Evolutionary conservation across 2,113 vertebrate species (phyloP).

Genomic region (Vicugna pacos): DNA sequence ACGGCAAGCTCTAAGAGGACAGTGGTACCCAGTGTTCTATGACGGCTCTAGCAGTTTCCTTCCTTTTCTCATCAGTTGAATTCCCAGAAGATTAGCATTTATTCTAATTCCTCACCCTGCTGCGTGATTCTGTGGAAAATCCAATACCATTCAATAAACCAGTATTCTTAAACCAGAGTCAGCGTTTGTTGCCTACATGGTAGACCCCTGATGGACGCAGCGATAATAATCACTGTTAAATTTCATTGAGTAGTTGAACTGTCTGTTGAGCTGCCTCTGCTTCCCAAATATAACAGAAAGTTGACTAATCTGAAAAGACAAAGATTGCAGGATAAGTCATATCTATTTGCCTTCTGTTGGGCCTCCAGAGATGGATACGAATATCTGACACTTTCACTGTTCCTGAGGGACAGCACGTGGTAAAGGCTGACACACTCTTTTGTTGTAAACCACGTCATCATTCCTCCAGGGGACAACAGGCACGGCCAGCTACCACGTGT

Average conservation of each 20-base stretch:
- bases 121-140: not conserved
- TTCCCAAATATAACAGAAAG: slow-evolving; percentile 6
- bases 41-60: rapidly evolving
- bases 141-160: not conserved
- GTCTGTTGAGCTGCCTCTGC: not conserved
- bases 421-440: not conserved
- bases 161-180: not conserved
- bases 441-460: not conserved
- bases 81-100: not conserved
- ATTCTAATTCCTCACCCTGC: not conserved
- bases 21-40: not conserved
- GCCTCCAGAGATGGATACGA: not conserved
- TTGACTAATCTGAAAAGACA: not conserved
- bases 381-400: not conserved
- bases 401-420: not conserved
- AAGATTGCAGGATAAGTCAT: not conserved
- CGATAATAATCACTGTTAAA: not conserved
- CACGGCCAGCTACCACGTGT: not conserved
- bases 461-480: not conserved
- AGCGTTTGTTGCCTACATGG: not conserved
- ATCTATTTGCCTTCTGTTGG: not conserved
- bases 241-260: slow-evolving; percentile 4
- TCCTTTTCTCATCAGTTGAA: not conserved
- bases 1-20: not conserved
- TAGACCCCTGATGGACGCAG: not conserved